These are phyloP conservation scores for Apodemus sylvaticus DNA, from an alignment of 2,113 vertebrate genomes.

Conservation along the genomic window DNA sequence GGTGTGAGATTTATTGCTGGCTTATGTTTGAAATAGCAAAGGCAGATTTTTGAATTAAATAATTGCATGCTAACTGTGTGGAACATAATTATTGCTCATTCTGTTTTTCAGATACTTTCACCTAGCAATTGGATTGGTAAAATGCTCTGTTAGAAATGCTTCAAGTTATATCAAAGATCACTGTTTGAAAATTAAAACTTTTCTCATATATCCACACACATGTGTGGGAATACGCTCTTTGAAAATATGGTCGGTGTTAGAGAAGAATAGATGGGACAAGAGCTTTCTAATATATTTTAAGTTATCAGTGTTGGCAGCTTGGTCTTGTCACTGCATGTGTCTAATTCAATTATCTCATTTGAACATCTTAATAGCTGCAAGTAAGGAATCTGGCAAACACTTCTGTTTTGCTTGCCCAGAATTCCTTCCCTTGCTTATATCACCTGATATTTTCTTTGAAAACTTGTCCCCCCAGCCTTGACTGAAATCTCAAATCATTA, in stretches of 20 bases:
- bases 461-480: background rate
- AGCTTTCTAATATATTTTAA: background rate
- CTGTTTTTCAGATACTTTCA: conserved; percentile 40
- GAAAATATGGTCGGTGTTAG: background rate
- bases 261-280: background rate
- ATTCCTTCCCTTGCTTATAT: background rate
- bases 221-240: background rate
- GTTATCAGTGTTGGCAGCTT: background rate
- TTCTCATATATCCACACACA: background rate
- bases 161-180: background rate
- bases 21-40: conserved; percentile 70
- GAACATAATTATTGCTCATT: conserved; percentile 50
- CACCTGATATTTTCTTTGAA: background rate
- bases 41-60: conserved; percentile 71
- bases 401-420: background rate
- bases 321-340: background rate
- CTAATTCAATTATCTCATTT: background rate
- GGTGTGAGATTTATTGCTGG: conserved; percentile 71
- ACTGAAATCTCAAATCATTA: background rate
- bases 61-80: conserved; percentile 70
- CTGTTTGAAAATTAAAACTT: background rate
- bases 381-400: background rate
- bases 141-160: background rate
- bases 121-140: conserved; percentile 32
- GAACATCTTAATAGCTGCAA: background rate